A percentile compares a stretch with the other conserved stretches of the same genome.
Conservation (phyloP, 2,888 invertebrate species). For the Cylloceria caligata region DNA sequence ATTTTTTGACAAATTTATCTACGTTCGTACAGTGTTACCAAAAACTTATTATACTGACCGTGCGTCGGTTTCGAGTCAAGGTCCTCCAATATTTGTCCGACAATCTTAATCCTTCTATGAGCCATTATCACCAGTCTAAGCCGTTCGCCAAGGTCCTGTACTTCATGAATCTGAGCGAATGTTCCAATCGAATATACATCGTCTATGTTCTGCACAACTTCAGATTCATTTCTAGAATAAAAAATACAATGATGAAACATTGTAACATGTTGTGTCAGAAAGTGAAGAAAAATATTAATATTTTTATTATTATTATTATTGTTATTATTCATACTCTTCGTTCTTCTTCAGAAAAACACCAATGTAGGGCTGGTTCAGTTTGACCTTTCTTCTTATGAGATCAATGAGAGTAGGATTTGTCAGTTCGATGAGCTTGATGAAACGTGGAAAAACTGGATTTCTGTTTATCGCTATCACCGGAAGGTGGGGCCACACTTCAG, state of each 20-base stretch:
- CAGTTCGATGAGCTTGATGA: slow-evolving; percentile 98
- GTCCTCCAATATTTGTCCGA: slow-evolving; percentile 92
- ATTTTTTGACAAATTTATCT: neutral
- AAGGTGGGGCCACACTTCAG: slow-evolving; percentile 98
- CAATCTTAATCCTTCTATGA: slow-evolving; percentile 94
- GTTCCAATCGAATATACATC: slow-evolving; percentile 97
- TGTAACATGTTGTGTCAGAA: slow-evolving; percentile 8
- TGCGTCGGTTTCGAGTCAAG: slow-evolving; percentile 87
- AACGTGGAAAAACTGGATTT: slow-evolving; percentile 98
- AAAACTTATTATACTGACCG: slow-evolving; percentile 83
- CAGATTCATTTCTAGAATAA: slow-evolving; percentile 89
- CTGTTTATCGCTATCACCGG: slow-evolving; percentile 97
- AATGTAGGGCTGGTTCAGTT: slow-evolving; percentile 98
- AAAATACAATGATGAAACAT: slow-evolving; percentile 6
- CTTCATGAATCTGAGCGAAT: slow-evolving; percentile 99
- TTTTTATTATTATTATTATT: neutral
- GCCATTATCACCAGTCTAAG: slow-evolving; percentile 97
- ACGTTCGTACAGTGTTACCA: slow-evolving; percentile 7
- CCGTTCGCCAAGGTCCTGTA: slow-evolving; percentile 97
- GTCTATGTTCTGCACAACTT: slow-evolving; percentile 92
- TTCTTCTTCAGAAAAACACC: slow-evolving; percentile 98
- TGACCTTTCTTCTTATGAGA: slow-evolving; percentile 96
- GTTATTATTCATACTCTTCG: slow-evolving; percentile 88
- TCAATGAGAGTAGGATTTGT: slow-evolving; percentile 95
- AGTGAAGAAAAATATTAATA: neutral